A percentile compares a stretch with the other conserved stretches of the same genome.
These are phyloP conservation scores for Meloidogyne hapla DNA, from an alignment of 1,140 invertebrate species.

Conservation along the genomic window DNA sequence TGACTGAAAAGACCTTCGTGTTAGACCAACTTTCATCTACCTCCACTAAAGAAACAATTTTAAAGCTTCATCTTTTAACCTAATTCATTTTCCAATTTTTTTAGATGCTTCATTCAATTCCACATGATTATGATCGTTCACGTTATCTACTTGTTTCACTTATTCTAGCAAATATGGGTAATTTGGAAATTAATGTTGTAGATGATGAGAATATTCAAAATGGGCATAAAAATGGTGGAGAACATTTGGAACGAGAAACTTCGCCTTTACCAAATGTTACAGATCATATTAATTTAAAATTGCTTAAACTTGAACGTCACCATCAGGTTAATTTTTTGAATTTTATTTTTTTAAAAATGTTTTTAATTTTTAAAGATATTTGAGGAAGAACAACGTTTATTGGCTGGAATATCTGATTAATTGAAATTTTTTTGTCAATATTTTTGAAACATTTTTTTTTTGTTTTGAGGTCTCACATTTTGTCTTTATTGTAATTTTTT, in stretches of 20 bases:
- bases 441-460: not conserved
- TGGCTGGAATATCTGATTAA: not conserved
- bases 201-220: not conserved
- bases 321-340: not conserved
- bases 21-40: no score
- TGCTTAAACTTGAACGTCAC: not conserved
- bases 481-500: not conserved
- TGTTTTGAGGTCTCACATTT: not conserved
- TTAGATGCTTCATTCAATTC: conserved; percentile 11
- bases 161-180: conserved; percentile 44
- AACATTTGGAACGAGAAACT: not conserved
- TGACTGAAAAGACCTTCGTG: no score
- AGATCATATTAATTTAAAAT: not conserved
- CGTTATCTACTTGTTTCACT: conserved; percentile 50
- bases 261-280: not conserved
- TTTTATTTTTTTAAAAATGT: not conserved
- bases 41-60: no score
- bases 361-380: no score
- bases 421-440: not conserved
- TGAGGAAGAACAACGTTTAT: not conserved
- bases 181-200: conserved; percentile 31
- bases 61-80: no score
- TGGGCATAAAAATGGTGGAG: not conserved
- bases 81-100: not conserved
- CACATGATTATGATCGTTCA: conserved; percentile 39